Base-by-base conservation (phyloP, 2,888 invertebrate species). In the Campoplex capitator region DNA sequence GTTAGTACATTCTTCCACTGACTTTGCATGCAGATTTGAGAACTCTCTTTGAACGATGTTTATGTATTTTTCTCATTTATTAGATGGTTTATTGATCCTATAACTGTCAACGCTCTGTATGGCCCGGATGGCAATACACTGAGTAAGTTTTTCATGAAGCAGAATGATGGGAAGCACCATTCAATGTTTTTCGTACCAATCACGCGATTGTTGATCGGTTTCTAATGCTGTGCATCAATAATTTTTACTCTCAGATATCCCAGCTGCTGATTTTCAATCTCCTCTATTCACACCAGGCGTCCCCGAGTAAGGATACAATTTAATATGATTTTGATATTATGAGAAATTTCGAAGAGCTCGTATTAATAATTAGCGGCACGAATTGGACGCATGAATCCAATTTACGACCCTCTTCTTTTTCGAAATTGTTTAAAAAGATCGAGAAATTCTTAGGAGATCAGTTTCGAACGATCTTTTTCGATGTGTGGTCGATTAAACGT, bases 61-160 rank as follows among this genome's bases (percentile, higher is more conserved):
- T 23, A 48, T 7, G 11, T 16, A 83, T 35, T 68, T 35, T 28
- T 0, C 23, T 38, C 11, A 54, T 54, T 70, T 86, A 67, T 35
- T 65, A 88, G 83, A 35, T 81, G 71, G 42, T 35, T 51, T 9
- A 45, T 88, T 6, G 83, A 78, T 67, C 88, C 89, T 9, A 74
- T 85, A 16, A 80, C 84, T 13, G 77, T 90, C 9, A 88, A 89
- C 68, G 89, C 89, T 32, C 54, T 84, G 4, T 89, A 88, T 54
- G 58, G 32, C 85, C 93, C 94, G n/a, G 92, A 91, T 76, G 88
- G 92, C 9, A 95, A 95, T 89, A 90, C 93, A 51, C 93, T 95
- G n/a, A 62, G 89, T 89, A 67, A 84, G 82, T 54, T 81, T 79
- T 68, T 13, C 3, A 48, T 7, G 0, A 38, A 65, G 7, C 32